These are phyloP conservation scores for Gastrophysa polygoni DNA, from an alignment of 2,888 invertebrate genomes.

Conservation along the genomic window DNA sequence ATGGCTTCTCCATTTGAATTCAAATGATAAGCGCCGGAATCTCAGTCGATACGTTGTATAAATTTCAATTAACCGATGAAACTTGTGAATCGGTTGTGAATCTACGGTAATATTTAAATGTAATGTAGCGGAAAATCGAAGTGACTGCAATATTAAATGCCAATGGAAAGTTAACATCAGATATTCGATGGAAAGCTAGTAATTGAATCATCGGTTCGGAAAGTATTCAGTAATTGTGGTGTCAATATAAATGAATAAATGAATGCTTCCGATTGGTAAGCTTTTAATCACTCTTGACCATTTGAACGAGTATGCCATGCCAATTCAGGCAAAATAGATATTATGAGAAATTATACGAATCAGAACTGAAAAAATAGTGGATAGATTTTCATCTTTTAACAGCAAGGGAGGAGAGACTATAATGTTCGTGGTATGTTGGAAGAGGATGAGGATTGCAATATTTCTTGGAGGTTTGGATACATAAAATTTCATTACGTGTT, in stretches of 20 bases:
- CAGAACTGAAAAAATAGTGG: too few species aligned
- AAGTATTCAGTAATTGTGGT: background rate
- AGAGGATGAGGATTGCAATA: too few species aligned
- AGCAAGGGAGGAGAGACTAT: too few species aligned
- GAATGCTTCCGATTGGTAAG: background rate
- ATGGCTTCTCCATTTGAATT: constrained; percentile 17
- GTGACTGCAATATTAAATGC: background rate
- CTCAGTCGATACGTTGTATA: constrained; percentile 16
- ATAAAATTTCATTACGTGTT: too few species aligned
- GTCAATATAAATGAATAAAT: background rate
- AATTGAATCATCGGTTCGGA: background rate
- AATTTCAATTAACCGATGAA: constrained; percentile 21
- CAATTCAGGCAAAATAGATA: too few species aligned
- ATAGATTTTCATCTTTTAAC: too few species aligned
- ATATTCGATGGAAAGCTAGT: background rate
- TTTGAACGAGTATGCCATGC: too few species aligned
- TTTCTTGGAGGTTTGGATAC: too few species aligned
- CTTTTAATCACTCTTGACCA: too few species aligned
- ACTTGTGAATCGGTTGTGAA: background rate
- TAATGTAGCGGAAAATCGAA: constrained; percentile 2
- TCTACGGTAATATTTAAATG: constrained; percentile 3
- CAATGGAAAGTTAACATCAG: background rate
- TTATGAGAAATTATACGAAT: too few species aligned
- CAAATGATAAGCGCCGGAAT: constrained; percentile 13
- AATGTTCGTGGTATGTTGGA: too few species aligned